phyloP scores from a whole-genome alignment of 2,888 invertebrate species.

The Brachyopa scutellaris region DNA sequence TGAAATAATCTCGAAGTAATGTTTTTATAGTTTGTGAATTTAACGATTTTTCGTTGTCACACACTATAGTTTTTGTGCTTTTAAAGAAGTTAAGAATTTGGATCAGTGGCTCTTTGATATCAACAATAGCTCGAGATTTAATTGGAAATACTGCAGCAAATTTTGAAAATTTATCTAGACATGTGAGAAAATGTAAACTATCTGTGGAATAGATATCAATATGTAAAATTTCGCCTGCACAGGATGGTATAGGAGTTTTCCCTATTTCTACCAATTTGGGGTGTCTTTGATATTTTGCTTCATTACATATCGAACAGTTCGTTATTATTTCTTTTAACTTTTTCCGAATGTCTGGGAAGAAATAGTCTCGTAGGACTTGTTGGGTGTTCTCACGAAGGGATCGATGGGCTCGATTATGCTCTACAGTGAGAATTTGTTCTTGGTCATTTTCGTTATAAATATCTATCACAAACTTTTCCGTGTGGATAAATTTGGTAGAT shows the following conservation, averaged over 20 bases:
- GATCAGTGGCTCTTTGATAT: constrained; percentile 1
- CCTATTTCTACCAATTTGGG: constrained; percentile 4
- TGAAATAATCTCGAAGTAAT: constrained; percentile 19
- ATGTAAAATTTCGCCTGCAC: constrained; percentile 14
- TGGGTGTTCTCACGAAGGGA: constrained; percentile 15
- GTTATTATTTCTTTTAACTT: not conserved
- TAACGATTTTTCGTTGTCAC: constrained; percentile 25
- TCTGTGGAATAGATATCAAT: constrained; percentile 17
- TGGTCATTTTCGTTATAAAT: constrained; percentile 28
- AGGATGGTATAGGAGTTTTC: constrained; percentile 26
- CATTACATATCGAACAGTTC: constrained; percentile 27
- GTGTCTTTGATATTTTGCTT: constrained; percentile 30
- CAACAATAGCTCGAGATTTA: constrained; percentile 3
- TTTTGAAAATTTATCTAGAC: constrained; percentile 26
- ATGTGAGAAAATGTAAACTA: constrained; percentile 2
- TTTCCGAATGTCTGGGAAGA: constrained; percentile 17
- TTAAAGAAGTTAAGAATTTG: constrained; percentile 24
- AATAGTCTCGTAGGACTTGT: constrained; percentile 22
- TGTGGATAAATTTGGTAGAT: constrained; percentile 30
- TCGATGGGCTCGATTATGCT: constrained; percentile 38
- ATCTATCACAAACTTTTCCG: constrained; percentile 12
- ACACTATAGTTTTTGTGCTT: constrained; percentile 14
- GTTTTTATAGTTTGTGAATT: constrained; percentile 25
- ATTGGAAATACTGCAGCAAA: constrained; percentile 1
- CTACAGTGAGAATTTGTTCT: constrained; percentile 4